Percentiles rank a stretch among this genome's conserved stretches.
Conservation (phyloP, 2,113 vertebrate genomes). For the Gnathonemus echidnorhynchus region DNA sequence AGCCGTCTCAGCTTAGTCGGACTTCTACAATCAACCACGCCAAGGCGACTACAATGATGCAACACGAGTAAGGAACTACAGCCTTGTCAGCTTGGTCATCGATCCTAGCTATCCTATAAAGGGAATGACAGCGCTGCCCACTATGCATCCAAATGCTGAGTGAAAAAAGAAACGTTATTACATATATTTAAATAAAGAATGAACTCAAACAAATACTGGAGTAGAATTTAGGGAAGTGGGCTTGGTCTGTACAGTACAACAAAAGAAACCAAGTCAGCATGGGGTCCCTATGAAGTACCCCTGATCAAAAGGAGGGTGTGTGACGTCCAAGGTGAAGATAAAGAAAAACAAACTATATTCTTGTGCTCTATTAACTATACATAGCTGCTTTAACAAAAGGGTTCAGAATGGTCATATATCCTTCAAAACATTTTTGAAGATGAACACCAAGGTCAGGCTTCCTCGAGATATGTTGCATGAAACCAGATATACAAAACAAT, state of each 20-base stretch:
- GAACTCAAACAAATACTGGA: background rate
- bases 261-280: constrained; percentile 1
- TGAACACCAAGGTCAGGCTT: background rate
- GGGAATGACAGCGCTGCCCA: background rate
- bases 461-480: background rate
- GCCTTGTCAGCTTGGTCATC: background rate
- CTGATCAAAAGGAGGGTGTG: constrained; percentile 8
- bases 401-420: background rate
- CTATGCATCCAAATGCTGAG: background rate
- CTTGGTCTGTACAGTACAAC: background rate
- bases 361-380: constrained; percentile 2
- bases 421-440: background rate
- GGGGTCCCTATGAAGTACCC: background rate
- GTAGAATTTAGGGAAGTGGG: constrained; percentile 3
- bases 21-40: background rate
- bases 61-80: background rate
- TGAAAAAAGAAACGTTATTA: background rate
- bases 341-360: constrained; percentile 8
- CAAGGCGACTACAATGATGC: background rate
- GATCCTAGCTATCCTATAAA: background rate
- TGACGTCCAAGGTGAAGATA: background rate
- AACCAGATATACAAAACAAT: background rate
- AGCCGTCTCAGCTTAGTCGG: background rate
- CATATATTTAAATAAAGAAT: background rate
- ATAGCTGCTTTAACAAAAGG: constrained; percentile 6